Evolutionary conservation across 2,797 vertebrate genomes (phyloP), one percentile per base, ranked within the genome.

Genomic region (Centropyge bicolor): DNA sequence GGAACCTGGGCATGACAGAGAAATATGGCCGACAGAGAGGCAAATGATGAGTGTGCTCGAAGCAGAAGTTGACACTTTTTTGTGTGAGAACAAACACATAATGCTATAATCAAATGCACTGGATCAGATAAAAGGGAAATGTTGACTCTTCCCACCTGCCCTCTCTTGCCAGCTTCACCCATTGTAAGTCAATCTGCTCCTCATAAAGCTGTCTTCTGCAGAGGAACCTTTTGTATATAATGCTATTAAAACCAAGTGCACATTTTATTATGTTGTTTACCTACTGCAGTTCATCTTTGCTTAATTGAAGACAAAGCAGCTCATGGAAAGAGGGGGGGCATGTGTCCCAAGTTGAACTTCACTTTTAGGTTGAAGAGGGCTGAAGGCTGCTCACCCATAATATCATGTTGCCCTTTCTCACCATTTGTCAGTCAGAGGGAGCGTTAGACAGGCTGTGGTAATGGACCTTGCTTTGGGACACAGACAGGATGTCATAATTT

Each of bases 91-190:
- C 80, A 86, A 89, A 88, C 85, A 74, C 45, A 35, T 64, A 62
- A 61, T 70, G 59, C 45, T 64, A 2, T 60, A 48, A 74, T 86
- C 49, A 66, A 51, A 78, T 52, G n/a, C 24, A n/a, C 48, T 22
- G 22, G 41, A 75, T 82, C 40, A 77, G 76, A 88, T 83, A 84
- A 86, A 82, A 79, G 56, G 64, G 74, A 84, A 70, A 70, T 93
- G 80, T 92, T 91, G 88, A 93, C 90, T 89, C 78, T 91, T 93
- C 88, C 89, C 85, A 88, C 76, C 89, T 86, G 69, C 64, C 67
- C 61, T 51, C 60, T 72, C 22, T 11, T 43, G 67, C 62, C 46
- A 80, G 72, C 51, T 63, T 62, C 20, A 51, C 51, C 27, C 16
- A 56, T 70, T 69, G 35, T 70, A 84, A 74, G 64, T 86, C 78